Base-by-base conservation (phyloP, 2,797 vertebrate genomes). In the Lates japonicus region DNA sequence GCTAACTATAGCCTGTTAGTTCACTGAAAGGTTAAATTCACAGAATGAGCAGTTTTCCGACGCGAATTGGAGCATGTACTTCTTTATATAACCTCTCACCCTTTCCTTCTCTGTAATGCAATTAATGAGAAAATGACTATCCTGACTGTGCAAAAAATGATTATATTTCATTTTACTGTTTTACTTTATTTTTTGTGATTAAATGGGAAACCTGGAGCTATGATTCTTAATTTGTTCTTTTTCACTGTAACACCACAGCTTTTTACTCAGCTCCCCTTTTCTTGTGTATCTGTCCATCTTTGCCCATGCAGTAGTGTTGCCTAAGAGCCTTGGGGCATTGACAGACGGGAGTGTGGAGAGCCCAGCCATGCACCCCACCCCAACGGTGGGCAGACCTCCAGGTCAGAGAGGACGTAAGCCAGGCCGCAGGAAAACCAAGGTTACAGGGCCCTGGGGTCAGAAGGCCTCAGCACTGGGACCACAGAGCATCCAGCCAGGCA, bases 321-420 rank as follows among this genome's bases (percentile, higher is more conserved):
- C 96, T 77, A 99, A 98, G 96, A 97, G 90, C 87, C 95, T 97
- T 52, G 96, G 96, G 73, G 92, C 95, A 75, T 82, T 96, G 73
- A 94, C 96, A 60, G 98, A 99, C 81, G 94, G 96, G 84, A 95
- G 95, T 74, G 92, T 96, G 87, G 97, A 98, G 91, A 96, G 94
- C 70, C 84, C 94, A 86, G 95, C 93, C 87, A 95, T 98, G 95
- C 96, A 97, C 92, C 95, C 95, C 82, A 93, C 92, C 76, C 94
- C 96, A 76, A 95, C 95, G 67, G 94, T 96, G 88, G 96, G 96
- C 83, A 95, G 95, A 87, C 96, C 97, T 68, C 95, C 97, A 75
- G 96, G 96, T 84, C 97, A 97, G 86, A 97, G 95, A 91, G 96
- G 97, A 74, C 97, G 97, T 75, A 98, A 98, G 93, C 96, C 97